These are phyloP conservation scores for Pollimyrus isidori DNA, from an alignment of 2,113 vertebrate genomes.

Conservation along the genomic window DNA sequence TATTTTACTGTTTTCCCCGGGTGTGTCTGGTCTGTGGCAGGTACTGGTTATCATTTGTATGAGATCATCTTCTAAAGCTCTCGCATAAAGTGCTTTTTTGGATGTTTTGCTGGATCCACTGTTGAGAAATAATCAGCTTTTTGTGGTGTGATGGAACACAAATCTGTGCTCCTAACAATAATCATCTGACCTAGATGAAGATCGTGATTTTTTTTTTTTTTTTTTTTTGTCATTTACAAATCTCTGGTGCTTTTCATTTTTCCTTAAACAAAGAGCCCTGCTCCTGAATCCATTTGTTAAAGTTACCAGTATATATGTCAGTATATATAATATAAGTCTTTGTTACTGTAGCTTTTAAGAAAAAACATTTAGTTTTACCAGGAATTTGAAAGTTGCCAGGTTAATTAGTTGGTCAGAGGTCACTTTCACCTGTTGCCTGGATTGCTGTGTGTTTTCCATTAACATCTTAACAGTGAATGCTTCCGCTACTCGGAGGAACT, in stretches of 20 bases:
- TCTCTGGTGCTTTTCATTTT: not conserved
- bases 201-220: not conserved
- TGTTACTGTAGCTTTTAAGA: not conserved
- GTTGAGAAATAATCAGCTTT: not conserved
- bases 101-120: not conserved
- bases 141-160: not conserved
- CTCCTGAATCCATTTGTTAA: not conserved
- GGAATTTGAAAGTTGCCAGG: slow-evolving; percentile 14
- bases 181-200: not conserved
- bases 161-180: not conserved
- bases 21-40: not conserved
- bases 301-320: not conserved
- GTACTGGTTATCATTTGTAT: not conserved
- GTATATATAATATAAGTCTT: not conserved
- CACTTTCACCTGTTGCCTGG: slow-evolving; percentile 8
- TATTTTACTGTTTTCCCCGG: not conserved
- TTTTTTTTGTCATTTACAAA: not conserved
- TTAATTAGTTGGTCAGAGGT: slow-evolving; percentile 18
- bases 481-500: not conserved
- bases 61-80: not conserved
- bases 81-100: not conserved
- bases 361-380: slow-evolving; percentile 24
- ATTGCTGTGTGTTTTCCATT: not conserved
- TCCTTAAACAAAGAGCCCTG: not conserved
- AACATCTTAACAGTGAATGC: not conserved